Evolutionary conservation across 2,113 vertebrate species (phyloP).

Genomic region (Megatriorchis doriae): DNA sequence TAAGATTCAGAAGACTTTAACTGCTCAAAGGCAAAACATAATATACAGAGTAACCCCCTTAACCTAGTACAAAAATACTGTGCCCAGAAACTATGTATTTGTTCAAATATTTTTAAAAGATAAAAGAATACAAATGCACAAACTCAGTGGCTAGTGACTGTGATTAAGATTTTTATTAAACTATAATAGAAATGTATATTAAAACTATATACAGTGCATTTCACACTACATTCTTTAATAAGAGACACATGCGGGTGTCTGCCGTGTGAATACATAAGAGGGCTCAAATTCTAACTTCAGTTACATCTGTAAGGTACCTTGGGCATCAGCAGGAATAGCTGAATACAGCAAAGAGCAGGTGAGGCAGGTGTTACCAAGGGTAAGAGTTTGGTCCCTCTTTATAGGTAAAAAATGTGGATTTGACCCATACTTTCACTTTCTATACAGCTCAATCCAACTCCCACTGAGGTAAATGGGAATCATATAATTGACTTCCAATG

Average conservation of each 20-base stretch:
- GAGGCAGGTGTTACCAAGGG: not conserved
- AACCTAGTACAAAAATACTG: slow-evolving; percentile 76
- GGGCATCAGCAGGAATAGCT: not conserved
- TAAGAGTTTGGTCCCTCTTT: slow-evolving; percentile 3
- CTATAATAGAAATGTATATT: slow-evolving; percentile 59
- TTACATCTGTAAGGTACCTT: not conserved
- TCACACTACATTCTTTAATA: slow-evolving; percentile 57
- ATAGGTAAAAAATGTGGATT: not conserved
- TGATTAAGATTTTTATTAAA: slow-evolving; percentile 51
- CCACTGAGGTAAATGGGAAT: not conserved
- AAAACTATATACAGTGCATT: slow-evolving; percentile 71
- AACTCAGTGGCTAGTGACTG: slow-evolving; percentile 65
- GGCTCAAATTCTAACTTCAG: slow-evolving; percentile 24
- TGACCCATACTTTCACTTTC: not conserved
- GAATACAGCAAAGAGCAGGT: not conserved
- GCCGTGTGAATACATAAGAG: not conserved
- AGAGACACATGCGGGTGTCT: slow-evolving; percentile 1
- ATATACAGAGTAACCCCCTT: slow-evolving; percentile 63
- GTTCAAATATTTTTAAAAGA: slow-evolving; percentile 69
- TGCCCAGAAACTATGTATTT: slow-evolving; percentile 73
- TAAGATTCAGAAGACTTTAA: slow-evolving; percentile 7
- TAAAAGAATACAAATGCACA: slow-evolving; percentile 66
- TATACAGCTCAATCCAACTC: not conserved
- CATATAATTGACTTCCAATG: not conserved
- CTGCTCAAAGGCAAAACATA: slow-evolving; percentile 46